phyloP scores from a whole-genome alignment of 1,140 invertebrate genomes.

The Drosophila tropicalis region DNA sequence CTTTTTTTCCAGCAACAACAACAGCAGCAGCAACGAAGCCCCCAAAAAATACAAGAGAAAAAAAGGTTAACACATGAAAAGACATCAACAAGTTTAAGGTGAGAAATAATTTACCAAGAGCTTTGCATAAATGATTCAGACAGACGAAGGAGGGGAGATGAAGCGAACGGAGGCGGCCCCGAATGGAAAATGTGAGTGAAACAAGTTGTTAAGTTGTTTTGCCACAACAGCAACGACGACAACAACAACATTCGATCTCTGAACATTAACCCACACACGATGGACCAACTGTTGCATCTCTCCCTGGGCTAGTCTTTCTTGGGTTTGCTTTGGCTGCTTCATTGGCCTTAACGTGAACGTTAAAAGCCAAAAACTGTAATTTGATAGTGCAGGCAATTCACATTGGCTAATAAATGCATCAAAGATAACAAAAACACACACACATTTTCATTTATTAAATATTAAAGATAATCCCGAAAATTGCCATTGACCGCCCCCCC shows the following conservation, averaged over 20 bases:
- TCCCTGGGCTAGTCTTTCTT: neutral
- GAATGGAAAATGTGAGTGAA: constrained; percentile 3
- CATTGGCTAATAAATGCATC: constrained; percentile 3
- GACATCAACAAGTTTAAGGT: constrained; percentile 58
- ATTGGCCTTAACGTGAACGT: constrained; percentile 13
- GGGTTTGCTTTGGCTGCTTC: neutral
- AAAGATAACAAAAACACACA: neutral
- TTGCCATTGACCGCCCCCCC: neutral
- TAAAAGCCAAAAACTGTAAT: constrained; percentile 38
- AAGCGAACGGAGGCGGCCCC: neutral
- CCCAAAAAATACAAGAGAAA: constrained; percentile 25
- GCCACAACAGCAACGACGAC: neutral
- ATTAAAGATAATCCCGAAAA: neutral
- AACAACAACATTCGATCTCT: neutral
- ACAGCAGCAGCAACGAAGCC: constrained; percentile 27
- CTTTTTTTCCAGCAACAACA: neutral
- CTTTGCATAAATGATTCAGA: constrained; percentile 58
- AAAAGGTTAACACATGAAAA: constrained; percentile 17
- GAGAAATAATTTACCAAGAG: constrained; percentile 50
- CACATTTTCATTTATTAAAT: neutral
- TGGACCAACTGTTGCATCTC: constrained; percentile 47
- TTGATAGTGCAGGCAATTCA: constrained; percentile 25
- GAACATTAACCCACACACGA: constrained; percentile 23
- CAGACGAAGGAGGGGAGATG: constrained; percentile 5
- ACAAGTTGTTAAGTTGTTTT: constrained; percentile 50